A percentile compares a stretch with the other conserved stretches of the same genome.
phyloP scores from a whole-genome alignment of 2,113 vertebrate genomes.

The Elephantulus edwardii region DNA sequence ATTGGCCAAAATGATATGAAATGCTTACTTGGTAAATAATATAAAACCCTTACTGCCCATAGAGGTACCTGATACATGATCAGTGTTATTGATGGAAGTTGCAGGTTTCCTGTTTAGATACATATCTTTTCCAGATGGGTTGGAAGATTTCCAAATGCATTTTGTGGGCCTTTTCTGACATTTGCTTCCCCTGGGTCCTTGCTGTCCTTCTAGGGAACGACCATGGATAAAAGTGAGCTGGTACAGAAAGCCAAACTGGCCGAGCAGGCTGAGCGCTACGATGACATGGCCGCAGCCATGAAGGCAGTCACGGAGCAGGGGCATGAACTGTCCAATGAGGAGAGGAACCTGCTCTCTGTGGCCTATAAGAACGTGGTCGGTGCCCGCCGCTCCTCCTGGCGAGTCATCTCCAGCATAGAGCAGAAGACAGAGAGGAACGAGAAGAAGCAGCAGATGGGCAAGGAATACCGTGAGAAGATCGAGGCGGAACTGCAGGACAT shows the following conservation, averaged over 20 bases:
- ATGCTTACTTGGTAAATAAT: background rate
- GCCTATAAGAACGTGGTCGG: constrained; percentile 99
- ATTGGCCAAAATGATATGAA: background rate
- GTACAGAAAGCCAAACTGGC: constrained; percentile 99
- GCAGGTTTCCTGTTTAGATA: background rate
- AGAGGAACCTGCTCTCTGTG: constrained; percentile 97
- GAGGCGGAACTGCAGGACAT: constrained; percentile 96
- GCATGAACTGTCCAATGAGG: constrained; percentile 96
- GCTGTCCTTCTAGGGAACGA: constrained; percentile 82
- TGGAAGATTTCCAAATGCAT: background rate
- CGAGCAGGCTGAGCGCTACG: constrained; percentile 98
- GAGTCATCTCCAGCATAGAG: constrained; percentile 98
- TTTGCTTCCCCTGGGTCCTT: background rate
- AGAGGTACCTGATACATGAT: background rate
- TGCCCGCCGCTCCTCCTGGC: constrained; percentile 96
- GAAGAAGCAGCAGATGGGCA: constrained; percentile 98
- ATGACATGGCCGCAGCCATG: constrained; percentile 98
- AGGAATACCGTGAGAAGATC: constrained; percentile 96
- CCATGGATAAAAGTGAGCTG: constrained; percentile 98
- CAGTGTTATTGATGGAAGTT: background rate
- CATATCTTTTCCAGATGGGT: background rate
- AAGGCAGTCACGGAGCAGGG: constrained; percentile 96
- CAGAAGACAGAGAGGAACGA: constrained; percentile 96
- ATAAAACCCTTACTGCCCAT: too few species aligned
- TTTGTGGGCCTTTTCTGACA: constrained; percentile 1